These are phyloP conservation scores for Chlorospingus flavigularis DNA, from an alignment of 2,797 vertebrate genomes.

Conservation along the genomic window DNA sequence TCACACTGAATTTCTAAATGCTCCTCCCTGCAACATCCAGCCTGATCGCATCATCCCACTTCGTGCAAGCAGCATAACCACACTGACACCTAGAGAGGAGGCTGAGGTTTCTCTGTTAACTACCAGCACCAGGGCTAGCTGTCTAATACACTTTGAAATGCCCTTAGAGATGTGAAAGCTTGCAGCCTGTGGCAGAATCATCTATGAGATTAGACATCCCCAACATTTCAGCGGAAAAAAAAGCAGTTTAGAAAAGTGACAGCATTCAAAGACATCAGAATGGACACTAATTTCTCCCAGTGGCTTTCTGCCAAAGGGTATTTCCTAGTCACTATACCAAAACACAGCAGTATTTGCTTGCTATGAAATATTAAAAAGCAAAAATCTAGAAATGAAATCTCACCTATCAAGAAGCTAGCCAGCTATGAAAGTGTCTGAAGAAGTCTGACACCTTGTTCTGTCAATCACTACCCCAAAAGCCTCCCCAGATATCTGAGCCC, in stretches of 20 bases:
- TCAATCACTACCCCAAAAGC: background rate
- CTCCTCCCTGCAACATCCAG: background rate
- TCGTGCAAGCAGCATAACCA: background rate
- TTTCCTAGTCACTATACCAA: background rate
- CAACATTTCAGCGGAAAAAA: fast-evolving
- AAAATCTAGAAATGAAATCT: background rate
- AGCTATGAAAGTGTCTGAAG: background rate
- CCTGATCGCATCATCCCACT: background rate
- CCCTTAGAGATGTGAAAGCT: fast-evolving
- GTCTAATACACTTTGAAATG: background rate
- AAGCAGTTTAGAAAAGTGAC: background rate
- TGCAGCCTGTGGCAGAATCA: background rate
- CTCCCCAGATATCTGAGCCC: background rate
- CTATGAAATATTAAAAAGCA: background rate
- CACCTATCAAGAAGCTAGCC: background rate
- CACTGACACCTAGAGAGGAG: background rate
- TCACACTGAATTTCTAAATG: background rate
- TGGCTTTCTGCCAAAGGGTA: background rate
- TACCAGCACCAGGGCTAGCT: background rate
- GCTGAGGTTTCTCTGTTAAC: background rate
- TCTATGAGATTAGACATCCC: background rate
- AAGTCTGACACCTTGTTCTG: background rate
- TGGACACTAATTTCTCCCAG: background rate
- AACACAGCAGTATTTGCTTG: background rate
- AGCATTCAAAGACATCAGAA: background rate